Evolutionary conservation across 2,797 vertebrate species (phyloP).

Genomic region (Pseudomugil gertrudae): DNA sequence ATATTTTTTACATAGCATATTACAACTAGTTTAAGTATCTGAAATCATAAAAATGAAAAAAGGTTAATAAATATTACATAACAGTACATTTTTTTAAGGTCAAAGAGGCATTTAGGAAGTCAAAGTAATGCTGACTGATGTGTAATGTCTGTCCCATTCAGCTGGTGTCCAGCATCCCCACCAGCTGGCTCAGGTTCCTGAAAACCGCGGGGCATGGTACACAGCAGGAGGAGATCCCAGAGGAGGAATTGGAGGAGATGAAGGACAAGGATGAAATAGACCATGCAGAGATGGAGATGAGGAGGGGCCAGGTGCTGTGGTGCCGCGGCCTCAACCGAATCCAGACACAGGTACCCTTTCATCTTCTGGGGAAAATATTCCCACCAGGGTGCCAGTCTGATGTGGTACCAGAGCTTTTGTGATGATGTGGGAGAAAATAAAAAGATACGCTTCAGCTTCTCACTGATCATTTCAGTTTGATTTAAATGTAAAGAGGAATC

Average conservation of each 20-base stretch:
- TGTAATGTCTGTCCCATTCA: conserved; percentile 55
- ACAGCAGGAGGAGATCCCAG: conserved; percentile 91
- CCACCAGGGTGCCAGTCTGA: background rate
- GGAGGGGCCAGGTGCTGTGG: conserved; percentile 94
- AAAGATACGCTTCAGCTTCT: too few relatives aligned
- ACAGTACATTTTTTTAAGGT: background rate
- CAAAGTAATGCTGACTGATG: background rate
- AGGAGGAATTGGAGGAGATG: conserved; percentile 90
- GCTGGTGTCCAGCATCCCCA: conserved; percentile 93
- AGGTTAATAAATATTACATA: background rate
- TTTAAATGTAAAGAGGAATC: too few relatives aligned
- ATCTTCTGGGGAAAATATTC: too few relatives aligned
- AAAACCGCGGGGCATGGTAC: conserved; percentile 94
- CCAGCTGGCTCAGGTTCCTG: conserved; percentile 93
- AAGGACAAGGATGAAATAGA: conserved; percentile 94
- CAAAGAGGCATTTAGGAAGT: background rate
- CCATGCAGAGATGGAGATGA: conserved; percentile 93
- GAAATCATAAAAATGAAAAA: background rate
- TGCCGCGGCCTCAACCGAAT: conserved; percentile 95
- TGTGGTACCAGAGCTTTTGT: too few relatives aligned
- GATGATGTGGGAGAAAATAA: too few relatives aligned
- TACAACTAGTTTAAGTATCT: background rate
- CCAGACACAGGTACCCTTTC: conserved; percentile 91
- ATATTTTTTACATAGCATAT: background rate
- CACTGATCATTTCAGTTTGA: too few relatives aligned